Evolutionary conservation across 2,113 vertebrate genomes (phyloP), one percentile per base, ranked within the genome.

Genomic region (Elaphurus davidianus): DNA sequence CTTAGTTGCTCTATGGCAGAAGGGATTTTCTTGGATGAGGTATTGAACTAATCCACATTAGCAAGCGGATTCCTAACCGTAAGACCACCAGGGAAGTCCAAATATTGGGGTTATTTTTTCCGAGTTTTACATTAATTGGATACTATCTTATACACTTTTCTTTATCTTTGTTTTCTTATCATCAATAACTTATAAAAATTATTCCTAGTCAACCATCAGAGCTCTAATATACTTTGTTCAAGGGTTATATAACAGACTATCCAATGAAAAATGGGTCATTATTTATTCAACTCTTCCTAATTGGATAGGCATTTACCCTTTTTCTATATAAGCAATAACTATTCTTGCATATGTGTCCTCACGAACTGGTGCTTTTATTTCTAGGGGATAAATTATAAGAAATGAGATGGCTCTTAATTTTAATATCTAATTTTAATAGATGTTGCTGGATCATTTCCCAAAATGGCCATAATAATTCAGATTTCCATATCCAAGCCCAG

Each of bases 341-440:
- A 57, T 40, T 62, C 27, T 94, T 62, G 6, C 10, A 40, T 7
- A 40, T 54, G 47, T 36, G 7, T 59, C 15, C 40, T 28, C 83
- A n/a, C 7, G 14, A 64, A 85, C 30, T 43, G 33, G 36, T 87
- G 45, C 62, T 83, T 91, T 94, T 87, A 91, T 94, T 91, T 83
- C n/a, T 92, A 28, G 64, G 60, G 30, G 43, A 43, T 82, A 86
- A 86, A 82, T 52, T 13, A 30, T 54, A 85, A 94, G 60, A 91
- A 93, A 92, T 40, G 33, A 94, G 55, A 95, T 81, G 36, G 27
- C 27, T 83, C 10, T 93, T 76, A 57, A 64, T 91, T 62, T 94
- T 59, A 91, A 47, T 45, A 21, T 78, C 47, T 93, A 87, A 87
- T 93, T 90, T 87, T 89, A 94, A 89, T 86, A 95, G n/a, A 54